Percentiles rank a stretch among this genome's conserved stretches.
These are phyloP conservation scores for Neocrepidodera transversa DNA, from an alignment of 2,888 invertebrate species.

Conservation along the genomic window DNA sequence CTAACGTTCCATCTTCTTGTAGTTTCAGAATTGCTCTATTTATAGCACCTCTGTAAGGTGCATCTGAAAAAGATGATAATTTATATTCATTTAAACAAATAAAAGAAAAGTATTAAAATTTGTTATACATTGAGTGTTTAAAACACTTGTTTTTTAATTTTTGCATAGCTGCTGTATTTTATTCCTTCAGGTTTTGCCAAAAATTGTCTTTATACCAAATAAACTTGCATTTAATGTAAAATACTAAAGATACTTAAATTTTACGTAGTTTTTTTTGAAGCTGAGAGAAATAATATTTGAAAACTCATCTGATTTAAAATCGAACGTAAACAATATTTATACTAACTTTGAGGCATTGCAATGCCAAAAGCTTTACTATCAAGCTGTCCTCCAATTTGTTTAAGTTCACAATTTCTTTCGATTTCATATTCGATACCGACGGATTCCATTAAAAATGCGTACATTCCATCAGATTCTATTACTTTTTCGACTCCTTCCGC, in stretches of 20 bases:
- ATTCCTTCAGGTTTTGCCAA: too few species aligned
- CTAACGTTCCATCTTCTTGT: conserved; percentile 86
- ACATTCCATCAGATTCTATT: conserved; percentile 74
- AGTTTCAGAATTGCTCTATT: conserved; percentile 87
- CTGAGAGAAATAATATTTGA: too few species aligned
- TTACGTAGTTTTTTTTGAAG: too few species aligned
- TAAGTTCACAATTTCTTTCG: conserved; percentile 83
- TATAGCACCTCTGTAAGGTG: conserved; percentile 79
- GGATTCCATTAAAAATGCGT: conserved; percentile 97
- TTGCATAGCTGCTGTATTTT: too few species aligned
- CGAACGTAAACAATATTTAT: neutral
- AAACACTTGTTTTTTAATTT: too few species aligned
- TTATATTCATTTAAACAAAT: neutral
- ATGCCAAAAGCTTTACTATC: conserved; percentile 94
- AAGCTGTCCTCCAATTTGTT: conserved; percentile 79
- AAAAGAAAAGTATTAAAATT: neutral
- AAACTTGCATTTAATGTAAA: too few species aligned
- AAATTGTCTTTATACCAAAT: too few species aligned
- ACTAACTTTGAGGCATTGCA: conserved; percentile 87
- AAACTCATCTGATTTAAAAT: too few species aligned
- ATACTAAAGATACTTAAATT: too few species aligned
- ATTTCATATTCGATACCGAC: conserved; percentile 91
- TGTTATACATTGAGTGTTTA: too few species aligned
- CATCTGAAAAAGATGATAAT: conserved; percentile 63
- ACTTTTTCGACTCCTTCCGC: conserved; percentile 88